Base-by-base conservation (phyloP, 2,113 vertebrate species). In the Muntiacus reevesi region DNA sequence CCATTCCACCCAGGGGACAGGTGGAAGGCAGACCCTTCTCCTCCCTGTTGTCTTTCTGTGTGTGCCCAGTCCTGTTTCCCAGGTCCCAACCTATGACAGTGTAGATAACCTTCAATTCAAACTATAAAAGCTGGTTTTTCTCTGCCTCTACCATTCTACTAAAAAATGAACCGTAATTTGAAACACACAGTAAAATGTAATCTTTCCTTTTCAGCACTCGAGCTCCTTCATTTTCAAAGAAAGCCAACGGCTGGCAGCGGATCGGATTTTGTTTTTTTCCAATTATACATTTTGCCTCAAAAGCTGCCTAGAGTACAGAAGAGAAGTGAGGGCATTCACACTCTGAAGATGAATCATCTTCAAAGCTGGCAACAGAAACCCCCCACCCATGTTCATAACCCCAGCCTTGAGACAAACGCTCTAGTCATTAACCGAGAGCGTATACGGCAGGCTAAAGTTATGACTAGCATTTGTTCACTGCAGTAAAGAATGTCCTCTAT, bases 401-500 rank as follows among this genome's bases (percentile, higher is more conserved):
- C 97, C 87, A 28, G 89, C 95, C 98, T 98, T 54, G 96, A 89
- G 93, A 98, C 97, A 98, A 98, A 98, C 28, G 14, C 91, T 92
- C 55, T 52, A 95, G 97, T 97, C 94, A 82, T 98, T 98, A 98
- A 98, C 82, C 74, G 67, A 96, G 97, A 97, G 98, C 71, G 21
- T 98, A 1, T 52, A 54, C 8, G 79, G 93, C 96, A 98, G 93
- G 91, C 95, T 98, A 47, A 97, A 99, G 98, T 98, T 98, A 98
- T 98, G 94, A 94, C 96, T 87, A 85, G 97, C 89, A 47, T 98
- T 98, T 97, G 95, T 96, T 97, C 81, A 0, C 96, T 74, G 81
- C 98, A 5, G 2, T 98, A 98, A 99, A 98, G 95, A 98, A 98
- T 98, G 98, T 99, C 98, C 98, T 99, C 98, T 98, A 99, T 99